Percentiles rank a stretch among this genome's conserved stretches.
These are phyloP conservation scores for Paraplagusia blochii DNA, from an alignment of 2,113 vertebrate species.

Conservation along the genomic window DNA sequence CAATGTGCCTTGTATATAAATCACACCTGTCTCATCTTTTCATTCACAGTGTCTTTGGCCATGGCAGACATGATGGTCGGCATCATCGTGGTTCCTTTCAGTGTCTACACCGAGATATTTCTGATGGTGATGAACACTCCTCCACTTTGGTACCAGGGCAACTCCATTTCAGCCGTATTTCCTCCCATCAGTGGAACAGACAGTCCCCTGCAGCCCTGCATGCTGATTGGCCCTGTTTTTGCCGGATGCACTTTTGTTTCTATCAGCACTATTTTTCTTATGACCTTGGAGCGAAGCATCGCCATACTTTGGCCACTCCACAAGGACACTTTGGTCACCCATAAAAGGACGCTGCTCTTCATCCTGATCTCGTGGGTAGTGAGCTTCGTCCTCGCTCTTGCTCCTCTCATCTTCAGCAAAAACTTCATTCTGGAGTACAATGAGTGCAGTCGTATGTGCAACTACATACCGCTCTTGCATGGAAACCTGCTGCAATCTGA, in stretches of 20 bases:
- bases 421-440: conserved; percentile 81
- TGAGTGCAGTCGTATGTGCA: conserved; percentile 83
- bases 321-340: conserved; percentile 77
- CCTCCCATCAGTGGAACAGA: conserved; percentile 13
- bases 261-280: conserved; percentile 83
- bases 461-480: conserved; percentile 67
- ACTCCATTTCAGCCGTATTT: conserved; percentile 17
- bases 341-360: conserved; percentile 68
- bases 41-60: conserved; percentile 75
- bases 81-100: conserved; percentile 80
- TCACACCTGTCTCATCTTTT: not conserved
- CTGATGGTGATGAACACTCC: conserved; percentile 70
- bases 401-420: conserved; percentile 71
- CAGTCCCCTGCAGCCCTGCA: conserved; percentile 74
- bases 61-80: conserved; percentile 82
- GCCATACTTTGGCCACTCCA: conserved; percentile 80
- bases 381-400: conserved; percentile 76
- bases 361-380: conserved; percentile 78
- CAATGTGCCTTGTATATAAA: too few relatives aligned
- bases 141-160: conserved; percentile 67
- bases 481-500: conserved; percentile 46
- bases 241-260: conserved; percentile 85
- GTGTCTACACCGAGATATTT: conserved; percentile 78
- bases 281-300: conserved; percentile 80
- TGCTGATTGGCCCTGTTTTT: conserved; percentile 80